A percentile compares a stretch with the other conserved stretches of the same genome.
These are phyloP conservation scores for Bombus breviceps DNA, from an alignment of 1,140 invertebrate species.

Conservation along the genomic window DNA sequence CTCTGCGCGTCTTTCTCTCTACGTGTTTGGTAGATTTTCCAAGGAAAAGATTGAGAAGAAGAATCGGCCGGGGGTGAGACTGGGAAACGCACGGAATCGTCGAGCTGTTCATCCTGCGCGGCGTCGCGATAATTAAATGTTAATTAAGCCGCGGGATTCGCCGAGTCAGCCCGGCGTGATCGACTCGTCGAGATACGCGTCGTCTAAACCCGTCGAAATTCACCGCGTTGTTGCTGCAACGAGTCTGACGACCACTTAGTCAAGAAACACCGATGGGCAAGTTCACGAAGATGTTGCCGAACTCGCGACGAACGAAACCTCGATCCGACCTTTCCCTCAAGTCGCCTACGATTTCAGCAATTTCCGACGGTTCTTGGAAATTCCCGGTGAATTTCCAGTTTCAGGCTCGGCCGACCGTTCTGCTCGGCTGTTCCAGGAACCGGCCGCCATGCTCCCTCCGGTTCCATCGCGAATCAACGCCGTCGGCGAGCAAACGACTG, in stretches of 20 bases:
- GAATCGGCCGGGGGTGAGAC: no score
- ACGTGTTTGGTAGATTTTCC: no score
- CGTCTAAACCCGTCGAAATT: background rate
- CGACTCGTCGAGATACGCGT: slow-evolving; percentile 10
- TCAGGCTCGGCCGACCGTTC: background rate
- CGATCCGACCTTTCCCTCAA: background rate
- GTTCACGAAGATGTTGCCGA: background rate
- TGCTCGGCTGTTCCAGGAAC: slow-evolving; percentile 8
- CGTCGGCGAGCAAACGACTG: slow-evolving; percentile 38
- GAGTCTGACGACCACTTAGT: background rate
- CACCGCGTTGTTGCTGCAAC: background rate
- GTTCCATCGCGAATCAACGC: slow-evolving; percentile 1
- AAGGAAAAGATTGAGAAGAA: background rate
- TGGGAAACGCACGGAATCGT: no score
- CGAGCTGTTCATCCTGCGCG: no score
- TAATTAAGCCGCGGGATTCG: slow-evolving; percentile 14
- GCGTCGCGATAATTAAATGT: slow-evolving; percentile 30
- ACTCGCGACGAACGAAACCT: no score
- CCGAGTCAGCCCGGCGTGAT: background rate
- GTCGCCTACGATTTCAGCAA: background rate
- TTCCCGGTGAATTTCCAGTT: background rate
- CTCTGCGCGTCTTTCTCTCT: background rate
- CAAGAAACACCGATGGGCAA: background rate
- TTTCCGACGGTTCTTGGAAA: background rate
- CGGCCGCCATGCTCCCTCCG: background rate